Evolutionary conservation across 2,797 vertebrate genomes (phyloP).

Genomic region (Synaphobranchus kaupii): DNA sequence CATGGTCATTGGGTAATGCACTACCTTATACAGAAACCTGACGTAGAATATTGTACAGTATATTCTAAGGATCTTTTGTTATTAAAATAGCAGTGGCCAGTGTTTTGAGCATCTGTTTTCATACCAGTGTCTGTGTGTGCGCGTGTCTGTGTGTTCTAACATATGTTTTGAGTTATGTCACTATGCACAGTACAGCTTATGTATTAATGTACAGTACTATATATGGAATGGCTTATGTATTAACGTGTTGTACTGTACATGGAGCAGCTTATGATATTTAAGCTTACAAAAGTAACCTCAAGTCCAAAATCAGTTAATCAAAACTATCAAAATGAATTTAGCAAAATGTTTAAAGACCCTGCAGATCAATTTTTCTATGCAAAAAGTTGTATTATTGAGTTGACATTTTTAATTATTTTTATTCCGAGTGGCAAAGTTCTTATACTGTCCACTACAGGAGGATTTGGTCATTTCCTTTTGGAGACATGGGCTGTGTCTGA

Average conservation of each 20-base stretch:
- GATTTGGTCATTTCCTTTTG: too few species aligned
- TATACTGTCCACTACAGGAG: too few species aligned
- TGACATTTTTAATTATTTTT: too few species aligned
- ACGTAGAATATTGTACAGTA: neutral
- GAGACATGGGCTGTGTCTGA: too few species aligned
- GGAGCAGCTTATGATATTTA: neutral
- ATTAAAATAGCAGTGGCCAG: neutral
- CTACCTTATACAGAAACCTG: neutral
- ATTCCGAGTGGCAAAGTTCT: too few species aligned
- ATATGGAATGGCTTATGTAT: neutral
- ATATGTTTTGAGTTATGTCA: neutral
- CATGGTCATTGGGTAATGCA: neutral
- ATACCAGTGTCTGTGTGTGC: constrained; percentile 18
- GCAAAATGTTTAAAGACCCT: too few species aligned
- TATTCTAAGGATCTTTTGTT: neutral
- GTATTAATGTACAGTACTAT: neutral
- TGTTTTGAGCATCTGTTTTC: neutral
- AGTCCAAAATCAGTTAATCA: too few species aligned
- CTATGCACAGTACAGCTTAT: neutral
- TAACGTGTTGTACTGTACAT: neutral
- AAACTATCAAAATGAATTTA: too few species aligned
- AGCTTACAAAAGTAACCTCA: neutral
- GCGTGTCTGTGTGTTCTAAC: constrained; percentile 24
- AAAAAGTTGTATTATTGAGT: too few species aligned
- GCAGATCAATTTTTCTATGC: too few species aligned